Base-by-base conservation (phyloP, 92 coral and sea anemone genomes). In the Chrysogorgia sp. region DNA sequence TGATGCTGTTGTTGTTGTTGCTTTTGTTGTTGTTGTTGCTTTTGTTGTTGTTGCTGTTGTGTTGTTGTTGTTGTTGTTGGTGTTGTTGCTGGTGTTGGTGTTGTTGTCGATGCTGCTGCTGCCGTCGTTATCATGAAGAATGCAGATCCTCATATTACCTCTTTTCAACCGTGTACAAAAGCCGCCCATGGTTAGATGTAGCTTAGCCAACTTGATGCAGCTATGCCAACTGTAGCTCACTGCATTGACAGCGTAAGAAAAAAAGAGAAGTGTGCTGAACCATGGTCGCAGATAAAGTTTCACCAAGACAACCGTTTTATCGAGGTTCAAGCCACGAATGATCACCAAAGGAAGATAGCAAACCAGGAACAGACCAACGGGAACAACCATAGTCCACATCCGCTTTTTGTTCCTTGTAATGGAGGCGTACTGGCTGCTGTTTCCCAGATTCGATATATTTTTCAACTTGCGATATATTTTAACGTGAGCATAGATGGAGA, bases 181-280 rank as follows among this genome's bases (percentile, higher is more conserved):
- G 43, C 43, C 43, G 6, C 6, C 6, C 43, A 4, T 37, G 12
- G 43, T 4, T 37, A 4, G 63, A 58, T 14, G 25, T 17, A 9
- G 31, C 23, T n/a, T n/a, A n/a, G n/a, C n/a, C n/a, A n/a, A n/a
- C 31, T 58, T 58, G 28, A 30, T 23, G 28, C 66, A 22, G 35
- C 66, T n/a, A n/a, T n/a, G 66, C 66, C 66, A 60, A 34, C 66
- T 34, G 66, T 60, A 60, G 30, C 22, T 9, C 3, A 60, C 33
- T 0, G 66, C 66, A 14, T 60, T 60, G 10, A 28, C 66, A 28
- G 66, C 22, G 15, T 26, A 60, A 23, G 66, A 60, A 60, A 31
- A 10, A 2, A 60, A 60, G 34, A 60, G 66, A 31, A 60, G 2
- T 3, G 66, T 23, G 10, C 10, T 26, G 15, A 30, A 3, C 66